Conservation (phyloP, 2,113 vertebrate genomes). For the Reinhardtius hippoglossoides region DNA sequence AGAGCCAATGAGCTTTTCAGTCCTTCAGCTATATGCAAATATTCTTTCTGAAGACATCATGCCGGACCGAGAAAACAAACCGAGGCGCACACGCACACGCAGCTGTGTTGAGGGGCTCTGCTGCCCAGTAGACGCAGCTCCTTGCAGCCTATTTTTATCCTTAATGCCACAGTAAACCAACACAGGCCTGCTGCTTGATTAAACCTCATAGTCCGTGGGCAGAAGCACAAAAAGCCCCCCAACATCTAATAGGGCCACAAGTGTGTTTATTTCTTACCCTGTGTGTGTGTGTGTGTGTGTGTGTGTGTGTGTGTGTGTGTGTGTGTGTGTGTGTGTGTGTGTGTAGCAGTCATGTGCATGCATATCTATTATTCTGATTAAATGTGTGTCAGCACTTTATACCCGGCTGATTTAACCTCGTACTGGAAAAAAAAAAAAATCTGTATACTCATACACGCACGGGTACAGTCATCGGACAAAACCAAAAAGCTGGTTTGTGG, state of each 20-base stretch:
- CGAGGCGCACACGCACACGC: background rate
- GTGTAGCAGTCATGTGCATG: conserved; percentile 43
- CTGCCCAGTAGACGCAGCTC: conserved; percentile 53
- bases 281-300: conserved; percentile 18
- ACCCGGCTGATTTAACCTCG: conserved; percentile 41
- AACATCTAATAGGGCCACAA: conserved; percentile 54
- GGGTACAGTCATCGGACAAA: too few species aligned
- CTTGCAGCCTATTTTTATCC: conserved; percentile 71
- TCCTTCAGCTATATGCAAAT: conserved; percentile 14
- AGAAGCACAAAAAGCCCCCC: conserved; percentile 47
- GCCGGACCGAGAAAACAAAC: conserved; percentile 2
- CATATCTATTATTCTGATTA: conserved; percentile 54
- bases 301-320: conserved; percentile 14
- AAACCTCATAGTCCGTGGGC: conserved; percentile 57
- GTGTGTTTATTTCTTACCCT: conserved; percentile 37
- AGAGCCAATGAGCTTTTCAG: background rate
- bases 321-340: conserved; percentile 18
- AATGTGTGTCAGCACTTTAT: conserved; percentile 53
- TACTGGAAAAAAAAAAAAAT: background rate
- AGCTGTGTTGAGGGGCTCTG: conserved; percentile 43
- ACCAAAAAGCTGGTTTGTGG: background rate
- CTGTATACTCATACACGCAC: too few species aligned
- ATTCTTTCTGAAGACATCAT: conserved; percentile 6
- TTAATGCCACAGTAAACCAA: conserved; percentile 68
- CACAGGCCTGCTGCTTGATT: conserved; percentile 63